phyloP scores from a whole-genome alignment of 1,140 invertebrate species.

The Wasmannia auropunctata region DNA sequence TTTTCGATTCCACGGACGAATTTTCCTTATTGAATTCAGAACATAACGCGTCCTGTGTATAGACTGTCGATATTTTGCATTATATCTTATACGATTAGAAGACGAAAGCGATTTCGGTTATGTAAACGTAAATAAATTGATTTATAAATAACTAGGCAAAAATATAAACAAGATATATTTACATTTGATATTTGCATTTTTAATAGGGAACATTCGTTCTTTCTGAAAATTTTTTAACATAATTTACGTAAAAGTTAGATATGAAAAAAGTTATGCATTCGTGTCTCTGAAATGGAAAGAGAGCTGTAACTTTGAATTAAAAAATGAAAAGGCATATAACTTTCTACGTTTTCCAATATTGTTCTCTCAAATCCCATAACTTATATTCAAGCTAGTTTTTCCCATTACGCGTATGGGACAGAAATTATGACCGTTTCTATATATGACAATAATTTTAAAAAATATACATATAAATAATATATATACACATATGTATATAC shows the following conservation, averaged over 20 bases:
- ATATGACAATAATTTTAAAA: background rate
- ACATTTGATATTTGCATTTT: background rate
- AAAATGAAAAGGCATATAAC: conserved; percentile 1
- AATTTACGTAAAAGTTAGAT: background rate
- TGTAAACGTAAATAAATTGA: background rate
- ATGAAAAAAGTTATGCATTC: conserved; percentile 1
- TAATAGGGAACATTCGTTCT: background rate
- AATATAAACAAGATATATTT: background rate
- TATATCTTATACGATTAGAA: conserved; percentile 12
- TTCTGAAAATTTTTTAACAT: background rate
- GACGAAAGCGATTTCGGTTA: background rate
- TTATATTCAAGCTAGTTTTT: conserved; percentile 36
- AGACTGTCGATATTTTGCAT: conserved; percentile 2
- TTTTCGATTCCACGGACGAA: conserved; percentile 27
- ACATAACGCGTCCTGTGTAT: background rate
- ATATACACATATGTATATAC: no score
- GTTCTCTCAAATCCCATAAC: conserved; percentile 26
- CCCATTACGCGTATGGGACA: background rate
- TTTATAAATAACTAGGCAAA: background rate
- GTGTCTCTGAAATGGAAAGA: background rate
- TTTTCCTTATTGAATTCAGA: conserved; percentile 34
- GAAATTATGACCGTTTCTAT: background rate
- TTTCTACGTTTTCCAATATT: conserved; percentile 27
- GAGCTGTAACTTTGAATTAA: conserved; percentile 13
- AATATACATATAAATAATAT: background rate